A percentile compares a stretch with the other conserved stretches of the same genome.
Conservation (phyloP, 92 coral and sea anemone species). For the Epizoanthus rinbou region DNA sequence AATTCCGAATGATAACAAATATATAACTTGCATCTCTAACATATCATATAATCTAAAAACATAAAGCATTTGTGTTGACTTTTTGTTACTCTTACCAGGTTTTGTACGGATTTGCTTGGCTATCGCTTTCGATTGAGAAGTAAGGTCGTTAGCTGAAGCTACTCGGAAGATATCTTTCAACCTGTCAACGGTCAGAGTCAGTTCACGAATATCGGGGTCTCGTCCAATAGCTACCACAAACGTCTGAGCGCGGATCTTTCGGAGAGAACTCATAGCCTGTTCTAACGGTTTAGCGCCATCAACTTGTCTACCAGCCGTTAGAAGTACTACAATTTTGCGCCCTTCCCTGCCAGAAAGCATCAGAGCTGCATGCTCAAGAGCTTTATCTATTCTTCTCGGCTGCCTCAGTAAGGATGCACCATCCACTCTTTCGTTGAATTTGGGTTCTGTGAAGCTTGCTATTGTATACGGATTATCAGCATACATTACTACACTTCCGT, state of each 20-base stretch:
- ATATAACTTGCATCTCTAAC: no score
- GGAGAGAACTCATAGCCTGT: constrained; percentile 64
- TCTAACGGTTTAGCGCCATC: constrained; percentile 57
- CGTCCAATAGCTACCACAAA: constrained; percentile 82
- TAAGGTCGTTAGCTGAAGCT: constrained; percentile 19
- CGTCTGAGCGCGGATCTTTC: constrained; percentile 64
- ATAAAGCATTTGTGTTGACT: neutral
- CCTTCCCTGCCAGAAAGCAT: constrained; percentile 30
- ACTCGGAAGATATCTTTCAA: constrained; percentile 39
- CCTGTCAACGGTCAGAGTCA: constrained; percentile 21
- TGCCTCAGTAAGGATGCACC: constrained; percentile 46
- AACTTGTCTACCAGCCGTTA: constrained; percentile 65
- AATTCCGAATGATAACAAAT: no score
- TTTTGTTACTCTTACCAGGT: constrained; percentile 31
- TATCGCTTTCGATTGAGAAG: constrained; percentile 6
- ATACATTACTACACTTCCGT: constrained; percentile 64
- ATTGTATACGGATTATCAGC: constrained; percentile 53
- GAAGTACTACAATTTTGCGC: constrained; percentile 63
- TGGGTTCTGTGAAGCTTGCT: constrained; percentile 47
- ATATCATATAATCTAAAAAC: no score
- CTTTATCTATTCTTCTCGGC: constrained; percentile 63
- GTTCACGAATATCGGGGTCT: constrained; percentile 37
- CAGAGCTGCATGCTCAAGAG: constrained; percentile 54
- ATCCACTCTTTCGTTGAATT: constrained; percentile 45
- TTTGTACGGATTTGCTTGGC: constrained; percentile 28